Base-by-base conservation (phyloP, 2,113 vertebrate genomes). In the Hypanus sabinus region DNA sequence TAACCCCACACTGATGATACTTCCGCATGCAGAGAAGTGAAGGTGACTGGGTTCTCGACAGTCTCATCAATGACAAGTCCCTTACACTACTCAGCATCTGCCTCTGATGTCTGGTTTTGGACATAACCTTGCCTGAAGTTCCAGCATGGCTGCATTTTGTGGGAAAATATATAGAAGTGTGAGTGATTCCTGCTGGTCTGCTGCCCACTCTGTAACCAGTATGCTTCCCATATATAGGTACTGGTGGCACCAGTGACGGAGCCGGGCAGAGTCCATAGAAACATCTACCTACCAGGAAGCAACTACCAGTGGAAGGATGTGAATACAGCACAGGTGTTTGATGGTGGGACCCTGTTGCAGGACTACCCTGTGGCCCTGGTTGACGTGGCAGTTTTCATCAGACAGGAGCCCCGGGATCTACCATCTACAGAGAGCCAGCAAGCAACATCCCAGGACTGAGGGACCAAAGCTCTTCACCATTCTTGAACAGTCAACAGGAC, bases 201-300 rank as follows among this genome's bases (percentile, higher is more conserved):
- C 12, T n/a, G 85, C 57, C 55, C 6, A 18, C 12, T 65, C 30
- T 88, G 85, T 88, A 65, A 88, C 57, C 12, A 0, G 3, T 88
- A 27, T 62, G 85, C 62, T 65, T 88, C 57, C 18, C 36, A 5
- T 30, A 94, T 94, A 62, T 96, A 99, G 98, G 96, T 98, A 46
- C 96, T 99, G 95, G 96, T 99, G 91, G 98, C 98, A 18, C 98
- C 98, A 0, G 95, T 99, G 95, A 97, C 97, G 94, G 97, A 98
- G 94, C 97, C 96, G 83, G 98, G 97, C 27, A 96, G 96, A 0
- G 95, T 30, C 0, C 95, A 96, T 94, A 96, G 98, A 95, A 97
- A 99, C 87, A 96, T 99, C 94, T 99, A 97, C 95, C 96, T 99
- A 94, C 98, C 98, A 0, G 97, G 97, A 9, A 96, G 96, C 27